Evolutionary conservation across 2,113 vertebrate species (phyloP), one percentile per base, ranked within the genome.

Genomic region (Struthidea cinerea): DNA sequence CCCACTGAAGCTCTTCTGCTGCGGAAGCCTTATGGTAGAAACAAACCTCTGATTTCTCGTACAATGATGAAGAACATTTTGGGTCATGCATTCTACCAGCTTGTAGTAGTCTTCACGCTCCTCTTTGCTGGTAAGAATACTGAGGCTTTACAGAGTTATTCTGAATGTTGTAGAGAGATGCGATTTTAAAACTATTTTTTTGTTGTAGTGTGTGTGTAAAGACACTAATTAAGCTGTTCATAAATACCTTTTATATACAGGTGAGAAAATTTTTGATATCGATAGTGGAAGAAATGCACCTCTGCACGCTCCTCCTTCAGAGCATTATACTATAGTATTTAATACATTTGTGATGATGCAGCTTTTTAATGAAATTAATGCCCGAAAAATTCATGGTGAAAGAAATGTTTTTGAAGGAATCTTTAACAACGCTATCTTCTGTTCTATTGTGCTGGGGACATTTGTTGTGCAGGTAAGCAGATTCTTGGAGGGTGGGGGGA

Each of bases 21-120:
- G 69, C 97, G 99, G 93, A 99, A 99, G 97, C 99, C 99, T 60
- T 99, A 99, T 42, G 99, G 99, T 87, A 99, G 99, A 97, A 99
- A 99, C 97, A 99, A 99, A 98, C 99, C 99, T 85, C 98, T 99
- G 95, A 99, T 99, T 96, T 99, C 99, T 64, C 99, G 99, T 94
- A 99, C 99, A 11, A 99, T 99, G 99, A 99, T 99, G 99, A 99
- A 99, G 98, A 99, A 99, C 95, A 99, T 99, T 89, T 97, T 99
- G 96, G 99, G 99, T 61, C 99, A 99, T 77, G 99, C 98, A 1
- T 99, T 99, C 92, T 99, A 99, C 97, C 99, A 99, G 90, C 99
- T 99, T 7, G 95, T 98, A 32, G 98, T 99, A 92, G 99, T 99
- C 96, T 99, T 99, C 92, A 99, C 99, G 0, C 98, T 99, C 87